Evolutionary conservation across 2,113 vertebrate species (phyloP).

Genomic region (Pedionomus torquatus): DNA sequence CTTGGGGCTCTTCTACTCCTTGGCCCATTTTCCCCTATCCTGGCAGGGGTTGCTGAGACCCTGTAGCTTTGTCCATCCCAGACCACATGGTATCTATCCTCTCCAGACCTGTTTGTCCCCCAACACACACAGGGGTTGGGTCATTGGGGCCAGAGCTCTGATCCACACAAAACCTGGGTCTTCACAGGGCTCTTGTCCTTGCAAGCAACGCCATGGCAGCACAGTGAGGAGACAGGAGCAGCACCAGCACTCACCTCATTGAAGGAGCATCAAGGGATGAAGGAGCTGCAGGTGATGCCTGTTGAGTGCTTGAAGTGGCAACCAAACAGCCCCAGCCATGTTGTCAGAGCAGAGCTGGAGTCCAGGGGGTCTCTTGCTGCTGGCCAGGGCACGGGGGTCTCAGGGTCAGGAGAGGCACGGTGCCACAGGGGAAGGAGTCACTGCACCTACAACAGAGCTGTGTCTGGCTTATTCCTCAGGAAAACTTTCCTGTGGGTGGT

Average conservation of each 20-base stretch:
- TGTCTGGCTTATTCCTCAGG: not conserved
- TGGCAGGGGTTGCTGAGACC: not conserved
- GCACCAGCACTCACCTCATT: not conserved
- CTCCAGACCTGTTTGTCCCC: not conserved
- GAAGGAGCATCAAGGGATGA: accelerated
- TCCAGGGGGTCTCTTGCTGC: not conserved
- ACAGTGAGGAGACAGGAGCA: not conserved
- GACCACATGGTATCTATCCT: not conserved
- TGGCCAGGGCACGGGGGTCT: not conserved
- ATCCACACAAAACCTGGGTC: too few relatives aligned
- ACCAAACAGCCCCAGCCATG: not conserved
- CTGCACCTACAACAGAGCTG: too few relatives aligned
- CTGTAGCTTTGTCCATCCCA: not conserved
- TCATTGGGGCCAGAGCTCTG: not conserved
- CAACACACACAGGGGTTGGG: accelerated
- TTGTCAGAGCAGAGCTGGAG: not conserved
- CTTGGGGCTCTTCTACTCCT: not conserved
- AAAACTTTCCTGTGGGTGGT: not conserved
- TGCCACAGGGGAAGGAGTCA: not conserved
- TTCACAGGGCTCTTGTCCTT: not conserved
- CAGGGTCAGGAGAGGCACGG: not conserved
- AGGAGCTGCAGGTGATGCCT: not conserved
- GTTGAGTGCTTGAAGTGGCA: not conserved
- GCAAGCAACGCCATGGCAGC: not conserved
- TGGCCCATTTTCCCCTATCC: too few relatives aligned